Base-by-base conservation (phyloP, 2,797 vertebrate genomes). In the Eidolon dupreanum region DNA sequence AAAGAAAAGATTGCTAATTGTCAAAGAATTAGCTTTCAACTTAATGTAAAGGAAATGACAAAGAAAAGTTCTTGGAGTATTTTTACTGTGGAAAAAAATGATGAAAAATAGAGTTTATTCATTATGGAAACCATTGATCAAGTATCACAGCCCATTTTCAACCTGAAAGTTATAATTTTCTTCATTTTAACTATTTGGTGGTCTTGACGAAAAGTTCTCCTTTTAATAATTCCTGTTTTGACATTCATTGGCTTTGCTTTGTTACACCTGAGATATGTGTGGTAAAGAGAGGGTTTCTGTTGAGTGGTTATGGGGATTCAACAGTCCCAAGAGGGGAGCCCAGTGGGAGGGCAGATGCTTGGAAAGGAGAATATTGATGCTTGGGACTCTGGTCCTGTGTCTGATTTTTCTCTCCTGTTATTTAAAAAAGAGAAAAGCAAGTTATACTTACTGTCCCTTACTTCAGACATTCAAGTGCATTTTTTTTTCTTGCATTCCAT, bases 1-100 rank as follows among this genome's bases (percentile, higher is more conserved):
- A 97, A 92, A 96, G 96, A 93, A 94, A 96, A 90, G 97, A 88
- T 82, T 38, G 94, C 87, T 92, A 89, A 97, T 73, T 98, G 95
- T 95, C 49, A 26, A 82, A 85, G 95, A 95, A 87, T 94, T 87
- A 89, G 73, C 95, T 90, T 95, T 88, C 82, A 65, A 53, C 75
- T 77, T 71, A 19, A 1, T 1, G 46, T 36, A 53, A 63, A 36
- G 20, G 71, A 63, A 78, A 94, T 5, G 75, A n/a, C 33, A 55
- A 38, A 41, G 81, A 90, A 77, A 96, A 97, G 94, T 97, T 98
- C 61, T 9, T 61, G 65, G 49, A 38, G 74, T 43, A 38, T 95
- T 93, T 97, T 63, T 17, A 22, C 85, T n/a, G 22, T 26, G 55
- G 57, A 78, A 90, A 82, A 82, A n/a, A 88, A 68, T 0, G 38